Evolutionary conservation across 2,888 invertebrate species (phyloP).

Genomic region (Polydrusus cervinus): DNA sequence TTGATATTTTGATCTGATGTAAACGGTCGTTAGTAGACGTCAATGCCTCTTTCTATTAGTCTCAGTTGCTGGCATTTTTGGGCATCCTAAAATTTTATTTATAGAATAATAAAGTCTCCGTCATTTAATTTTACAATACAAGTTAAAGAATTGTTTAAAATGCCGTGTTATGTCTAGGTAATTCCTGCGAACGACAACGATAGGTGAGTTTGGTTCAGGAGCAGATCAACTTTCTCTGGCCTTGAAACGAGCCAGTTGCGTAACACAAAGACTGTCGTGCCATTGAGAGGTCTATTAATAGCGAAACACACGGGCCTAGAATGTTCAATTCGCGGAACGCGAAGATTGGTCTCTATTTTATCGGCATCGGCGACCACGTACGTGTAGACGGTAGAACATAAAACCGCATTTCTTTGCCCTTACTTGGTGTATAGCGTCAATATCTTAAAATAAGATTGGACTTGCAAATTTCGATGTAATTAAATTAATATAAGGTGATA

Average conservation of each 20-base stretch:
- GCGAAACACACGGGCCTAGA: slow-evolving; percentile 49
- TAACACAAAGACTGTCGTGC: slow-evolving; percentile 65
- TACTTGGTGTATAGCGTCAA: not conserved
- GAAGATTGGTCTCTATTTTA: slow-evolving; percentile 13
- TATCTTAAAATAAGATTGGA: no score
- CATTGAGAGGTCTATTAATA: slow-evolving; percentile 64
- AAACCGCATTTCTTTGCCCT: slow-evolving; percentile 20
- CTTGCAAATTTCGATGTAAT: no score
- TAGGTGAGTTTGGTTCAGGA: slow-evolving; percentile 45
- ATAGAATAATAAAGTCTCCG: no score
- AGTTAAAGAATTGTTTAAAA: slow-evolving; percentile 5
- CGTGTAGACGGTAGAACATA: slow-evolving; percentile 13
- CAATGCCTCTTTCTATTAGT: no score
- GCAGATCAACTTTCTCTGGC: slow-evolving; percentile 66
- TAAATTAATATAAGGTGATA: no score
- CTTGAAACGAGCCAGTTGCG: slow-evolving; percentile 65
- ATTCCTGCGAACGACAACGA: slow-evolving; percentile 26
- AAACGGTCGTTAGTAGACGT: no score
- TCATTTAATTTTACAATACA: not conserved
- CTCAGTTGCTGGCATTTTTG: no score
- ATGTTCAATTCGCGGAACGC: slow-evolving; percentile 42
- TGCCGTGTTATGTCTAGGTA: slow-evolving; percentile 18
- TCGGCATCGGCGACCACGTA: slow-evolving; percentile 9
- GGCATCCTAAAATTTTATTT: no score
- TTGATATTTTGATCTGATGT: no score